Conservation (phyloP, 2,888 invertebrate genomes). For the Candidula unifasciata region DNA sequence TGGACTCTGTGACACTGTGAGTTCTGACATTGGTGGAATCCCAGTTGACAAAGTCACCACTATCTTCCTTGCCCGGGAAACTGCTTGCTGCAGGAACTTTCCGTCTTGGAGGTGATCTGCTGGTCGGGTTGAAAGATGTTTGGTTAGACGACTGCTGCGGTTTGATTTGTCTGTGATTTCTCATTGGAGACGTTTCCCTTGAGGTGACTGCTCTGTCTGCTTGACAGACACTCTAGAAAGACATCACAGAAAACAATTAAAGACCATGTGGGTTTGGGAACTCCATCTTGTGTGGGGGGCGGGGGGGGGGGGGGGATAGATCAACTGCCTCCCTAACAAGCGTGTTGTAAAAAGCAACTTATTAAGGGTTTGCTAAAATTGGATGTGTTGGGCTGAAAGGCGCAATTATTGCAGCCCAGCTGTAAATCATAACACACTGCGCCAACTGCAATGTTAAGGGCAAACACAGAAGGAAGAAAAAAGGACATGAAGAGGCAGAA, state of each 20-base stretch:
- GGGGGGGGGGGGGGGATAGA: too few relatives aligned
- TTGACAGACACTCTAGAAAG: conserved; percentile 38
- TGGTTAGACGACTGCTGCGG: conserved; percentile 6
- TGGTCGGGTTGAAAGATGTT: conserved; percentile 19
- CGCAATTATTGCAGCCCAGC: too few relatives aligned
- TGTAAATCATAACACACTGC: too few relatives aligned
- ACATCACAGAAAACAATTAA: neutral
- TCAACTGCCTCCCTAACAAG: too few relatives aligned
- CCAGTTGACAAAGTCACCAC: neutral
- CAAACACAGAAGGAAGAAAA: too few relatives aligned
- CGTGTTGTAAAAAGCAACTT: too few relatives aligned
- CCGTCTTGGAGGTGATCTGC: conserved; percentile 7
- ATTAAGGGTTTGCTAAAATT: too few relatives aligned
- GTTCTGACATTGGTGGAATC: neutral
- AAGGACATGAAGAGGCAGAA: too few relatives aligned
- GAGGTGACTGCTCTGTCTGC: conserved; percentile 16
- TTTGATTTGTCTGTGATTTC: neutral
- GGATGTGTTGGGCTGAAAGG: too few relatives aligned
- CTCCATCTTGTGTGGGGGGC: too few relatives aligned
- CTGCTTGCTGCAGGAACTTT: neutral
- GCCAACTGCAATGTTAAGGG: too few relatives aligned
- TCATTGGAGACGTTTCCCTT: conserved; percentile 21
- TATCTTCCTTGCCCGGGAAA: conserved; percentile 15
- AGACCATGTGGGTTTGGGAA: too few relatives aligned
- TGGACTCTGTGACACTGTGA: conserved; percentile 14